A percentile compares a stretch with the other conserved stretches of the same genome.
These are phyloP conservation scores for Gymnocypris eckloni DNA, from an alignment of 2,797 vertebrate species.

Conservation along the genomic window DNA sequence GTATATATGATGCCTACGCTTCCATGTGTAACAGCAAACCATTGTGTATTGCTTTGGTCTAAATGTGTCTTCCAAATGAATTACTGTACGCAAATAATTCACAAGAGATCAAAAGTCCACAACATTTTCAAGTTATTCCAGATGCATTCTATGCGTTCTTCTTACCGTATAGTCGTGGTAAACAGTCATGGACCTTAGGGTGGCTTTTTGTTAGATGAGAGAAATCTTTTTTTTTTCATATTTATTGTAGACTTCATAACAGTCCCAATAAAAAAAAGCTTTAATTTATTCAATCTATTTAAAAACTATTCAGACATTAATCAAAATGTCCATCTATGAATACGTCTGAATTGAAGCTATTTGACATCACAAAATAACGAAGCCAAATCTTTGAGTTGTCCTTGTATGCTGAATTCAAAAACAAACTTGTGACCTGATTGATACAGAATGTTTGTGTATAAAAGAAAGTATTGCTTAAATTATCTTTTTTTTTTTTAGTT, in stretches of 20 bases:
- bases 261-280: neutral
- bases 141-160: neutral
- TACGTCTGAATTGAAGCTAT: neutral
- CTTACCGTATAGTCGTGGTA: neutral
- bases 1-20: neutral
- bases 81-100: neutral
- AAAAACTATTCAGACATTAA: neutral
- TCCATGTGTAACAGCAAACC: constrained; percentile 3
- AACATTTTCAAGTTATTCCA: neutral
- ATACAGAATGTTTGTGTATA: neutral
- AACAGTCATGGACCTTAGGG: neutral
- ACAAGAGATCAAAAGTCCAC: neutral
- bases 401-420: neutral
- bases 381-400: neutral
- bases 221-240: neutral
- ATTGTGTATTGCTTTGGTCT: neutral
- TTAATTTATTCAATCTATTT: neutral
- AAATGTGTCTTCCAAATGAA: constrained; percentile 25
- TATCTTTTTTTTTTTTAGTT: neutral
- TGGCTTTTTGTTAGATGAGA: neutral
- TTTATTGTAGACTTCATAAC: neutral
- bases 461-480: neutral
- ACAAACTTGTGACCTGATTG: neutral
- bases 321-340: neutral
- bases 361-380: neutral